Percentiles rank a stretch among this genome's conserved stretches.
Conservation (phyloP, 2,888 invertebrate genomes). For the Pharmacophagus antenor region DNA sequence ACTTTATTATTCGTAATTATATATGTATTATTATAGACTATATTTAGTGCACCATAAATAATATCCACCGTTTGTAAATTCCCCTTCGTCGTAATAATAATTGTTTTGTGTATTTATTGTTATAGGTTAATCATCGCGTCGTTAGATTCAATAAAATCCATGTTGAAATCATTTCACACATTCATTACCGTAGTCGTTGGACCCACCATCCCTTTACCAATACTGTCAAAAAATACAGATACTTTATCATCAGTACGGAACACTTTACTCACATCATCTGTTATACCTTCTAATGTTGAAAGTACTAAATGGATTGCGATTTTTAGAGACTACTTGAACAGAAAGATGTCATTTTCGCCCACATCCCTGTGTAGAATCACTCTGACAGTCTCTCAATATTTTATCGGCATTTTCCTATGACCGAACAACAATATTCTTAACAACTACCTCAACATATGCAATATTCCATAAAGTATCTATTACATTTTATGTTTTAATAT, state of each 20-base stretch:
- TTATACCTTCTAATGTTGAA: constrained; percentile 46
- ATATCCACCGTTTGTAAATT: not conserved
- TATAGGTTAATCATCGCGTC: constrained; percentile 77
- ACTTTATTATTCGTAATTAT: not conserved
- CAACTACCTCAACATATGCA: constrained; percentile 19
- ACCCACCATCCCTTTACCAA: constrained; percentile 49
- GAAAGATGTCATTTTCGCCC: constrained; percentile 71
- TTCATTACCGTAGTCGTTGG: constrained; percentile 57
- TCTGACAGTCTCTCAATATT: constrained; percentile 66
- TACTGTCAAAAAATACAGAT: constrained; percentile 54
- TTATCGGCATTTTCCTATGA: constrained; percentile 66
- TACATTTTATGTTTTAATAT: not conserved
- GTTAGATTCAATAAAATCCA: constrained; percentile 55
- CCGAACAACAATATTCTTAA: constrained; percentile 14
- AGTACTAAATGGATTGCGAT: constrained; percentile 61
- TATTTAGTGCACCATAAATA: not conserved
- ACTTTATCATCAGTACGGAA: constrained; percentile 48
- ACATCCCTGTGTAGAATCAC: constrained; percentile 73
- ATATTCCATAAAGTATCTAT: constrained; percentile 9
- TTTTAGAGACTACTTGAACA: constrained; percentile 70
- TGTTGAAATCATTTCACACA: constrained; percentile 56
- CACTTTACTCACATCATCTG: constrained; percentile 47
- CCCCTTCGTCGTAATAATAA: constrained; percentile 22
- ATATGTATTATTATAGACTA: not conserved
- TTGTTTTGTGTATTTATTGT: constrained; percentile 58